Conservation (phyloP, 2,113 vertebrate species). For the Pterocles gutturalis region DNA sequence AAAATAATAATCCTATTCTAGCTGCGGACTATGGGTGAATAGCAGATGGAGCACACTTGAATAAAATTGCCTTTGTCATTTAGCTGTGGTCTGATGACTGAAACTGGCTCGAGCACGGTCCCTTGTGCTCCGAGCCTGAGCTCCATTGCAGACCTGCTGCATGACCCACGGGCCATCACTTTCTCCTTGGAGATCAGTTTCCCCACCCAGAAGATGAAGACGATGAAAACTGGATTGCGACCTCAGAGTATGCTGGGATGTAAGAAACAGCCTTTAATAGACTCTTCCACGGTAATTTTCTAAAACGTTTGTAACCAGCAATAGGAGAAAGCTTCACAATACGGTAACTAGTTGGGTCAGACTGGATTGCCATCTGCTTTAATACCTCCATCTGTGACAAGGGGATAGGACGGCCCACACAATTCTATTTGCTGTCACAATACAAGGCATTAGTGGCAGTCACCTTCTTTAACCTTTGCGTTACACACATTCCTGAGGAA, state of each 20-base stretch:
- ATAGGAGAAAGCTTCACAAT: neutral
- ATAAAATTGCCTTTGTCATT: conserved; percentile 10
- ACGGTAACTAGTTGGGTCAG: neutral
- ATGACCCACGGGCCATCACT: neutral
- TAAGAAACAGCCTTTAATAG: neutral
- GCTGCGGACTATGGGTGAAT: neutral
- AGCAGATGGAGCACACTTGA: neutral
- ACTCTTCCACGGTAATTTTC: neutral
- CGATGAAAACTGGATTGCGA: neutral
- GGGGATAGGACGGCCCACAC: neutral
- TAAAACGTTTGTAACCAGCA: neutral
- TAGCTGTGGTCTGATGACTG: neutral
- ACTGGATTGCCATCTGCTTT: neutral
- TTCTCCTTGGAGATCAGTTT: neutral
- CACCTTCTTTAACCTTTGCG: neutral
- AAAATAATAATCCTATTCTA: conserved; percentile 20
- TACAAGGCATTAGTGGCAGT: neutral
- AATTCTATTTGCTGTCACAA: neutral
- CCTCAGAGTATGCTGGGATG: rapidly evolving
- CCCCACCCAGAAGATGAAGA: neutral
- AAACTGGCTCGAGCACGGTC: neutral
- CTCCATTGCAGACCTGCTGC: neutral
- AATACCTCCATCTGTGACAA: neutral
- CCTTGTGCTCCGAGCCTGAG: neutral
- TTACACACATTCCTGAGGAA: neutral